phyloP scores from a whole-genome alignment of 2,113 vertebrate genomes.

The Silurus glanis region DNA sequence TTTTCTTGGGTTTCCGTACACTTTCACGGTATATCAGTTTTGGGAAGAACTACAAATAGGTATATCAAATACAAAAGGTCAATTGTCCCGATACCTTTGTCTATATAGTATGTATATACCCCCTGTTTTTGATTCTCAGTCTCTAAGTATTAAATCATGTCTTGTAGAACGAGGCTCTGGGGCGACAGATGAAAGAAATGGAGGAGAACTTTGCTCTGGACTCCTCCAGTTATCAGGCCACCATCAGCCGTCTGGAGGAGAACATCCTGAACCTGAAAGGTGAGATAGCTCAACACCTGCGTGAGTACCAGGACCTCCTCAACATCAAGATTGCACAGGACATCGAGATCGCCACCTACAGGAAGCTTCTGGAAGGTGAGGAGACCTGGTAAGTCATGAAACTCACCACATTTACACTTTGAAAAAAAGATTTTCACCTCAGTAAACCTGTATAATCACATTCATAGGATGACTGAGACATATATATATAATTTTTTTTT shows the following conservation, averaged over 20 bases:
- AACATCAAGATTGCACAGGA: conserved; percentile 97
- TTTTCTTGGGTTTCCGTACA: background rate
- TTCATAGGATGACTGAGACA: background rate
- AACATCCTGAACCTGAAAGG: conserved; percentile 96
- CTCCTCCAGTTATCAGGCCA: conserved; percentile 87
- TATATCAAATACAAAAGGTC: too few species aligned
- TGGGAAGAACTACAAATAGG: too few species aligned
- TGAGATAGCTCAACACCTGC: conserved; percentile 93
- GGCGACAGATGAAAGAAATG: conserved; percentile 90
- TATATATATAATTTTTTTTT: background rate
- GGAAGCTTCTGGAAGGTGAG: conserved; percentile 96
- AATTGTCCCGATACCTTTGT: too few species aligned
- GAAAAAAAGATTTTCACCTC: too few species aligned
- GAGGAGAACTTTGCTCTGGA: conserved; percentile 90
- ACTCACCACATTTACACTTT: background rate
- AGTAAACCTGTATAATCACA: background rate
- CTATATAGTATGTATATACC: too few species aligned
- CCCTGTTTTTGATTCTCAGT: background rate
- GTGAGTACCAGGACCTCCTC: conserved; percentile 93
- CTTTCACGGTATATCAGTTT: background rate
- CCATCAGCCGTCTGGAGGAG: conserved; percentile 84
- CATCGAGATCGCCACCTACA: conserved; percentile 97
- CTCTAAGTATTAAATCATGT: background rate
- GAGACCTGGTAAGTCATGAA: conserved; percentile 82
- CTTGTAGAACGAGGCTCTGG: conserved; percentile 89